Conservation (phyloP, 2,113 vertebrate genomes). For the Syngnathus scovelli region DNA sequence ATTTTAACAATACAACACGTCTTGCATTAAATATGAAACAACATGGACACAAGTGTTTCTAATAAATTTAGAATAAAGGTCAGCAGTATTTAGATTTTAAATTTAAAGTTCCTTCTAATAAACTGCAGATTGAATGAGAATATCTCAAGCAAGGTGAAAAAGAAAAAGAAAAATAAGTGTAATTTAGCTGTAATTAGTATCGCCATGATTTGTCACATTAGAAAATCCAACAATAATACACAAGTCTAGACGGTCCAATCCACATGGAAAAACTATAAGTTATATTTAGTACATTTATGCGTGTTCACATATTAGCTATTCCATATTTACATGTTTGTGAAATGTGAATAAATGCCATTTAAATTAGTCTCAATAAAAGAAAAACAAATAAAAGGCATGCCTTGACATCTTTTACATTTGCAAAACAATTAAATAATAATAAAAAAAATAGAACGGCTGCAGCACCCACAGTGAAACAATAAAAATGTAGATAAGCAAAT, state of each 20-base stretch:
- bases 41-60: constrained; percentile 38
- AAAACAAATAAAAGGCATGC: constrained; percentile 41
- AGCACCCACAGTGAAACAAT: constrained; percentile 32
- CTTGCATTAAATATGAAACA: constrained; percentile 50
- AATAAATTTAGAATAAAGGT: constrained; percentile 31
- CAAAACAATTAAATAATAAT: constrained; percentile 49
- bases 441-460: constrained; percentile 59
- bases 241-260: constrained; percentile 32
- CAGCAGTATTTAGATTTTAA: constrained; percentile 25
- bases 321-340: constrained; percentile 51
- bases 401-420: constrained; percentile 47
- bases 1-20: constrained; percentile 48
- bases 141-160: constrained; percentile 40
- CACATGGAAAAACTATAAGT: constrained; percentile 18
- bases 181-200: constrained; percentile 19
- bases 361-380: constrained; percentile 43
- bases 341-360: constrained; percentile 42
- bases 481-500: constrained; percentile 10
- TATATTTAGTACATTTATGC: constrained; percentile 23
- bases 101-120: constrained; percentile 31
- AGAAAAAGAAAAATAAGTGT: constrained; percentile 39
- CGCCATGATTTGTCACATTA: constrained; percentile 29
- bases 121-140: constrained; percentile 25
- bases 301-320: constrained; percentile 12
- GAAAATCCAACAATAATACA: constrained; percentile 42